Evolutionary conservation across 2,797 vertebrate genomes (phyloP).

Genomic region (Lithobates pipiens): DNA sequence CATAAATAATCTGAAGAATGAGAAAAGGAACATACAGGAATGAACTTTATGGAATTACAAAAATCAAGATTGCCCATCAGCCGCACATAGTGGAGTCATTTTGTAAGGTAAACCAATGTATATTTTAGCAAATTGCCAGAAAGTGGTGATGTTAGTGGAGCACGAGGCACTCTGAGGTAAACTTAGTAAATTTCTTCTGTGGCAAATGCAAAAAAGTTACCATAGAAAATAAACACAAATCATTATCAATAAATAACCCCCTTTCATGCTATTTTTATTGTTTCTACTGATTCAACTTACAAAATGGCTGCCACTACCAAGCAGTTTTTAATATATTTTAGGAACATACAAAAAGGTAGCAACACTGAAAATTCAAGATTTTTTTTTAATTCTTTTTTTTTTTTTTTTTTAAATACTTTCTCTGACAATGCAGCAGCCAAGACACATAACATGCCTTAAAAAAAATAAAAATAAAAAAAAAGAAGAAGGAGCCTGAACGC

Average conservation of each 20-base stretch:
- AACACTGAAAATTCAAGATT: conserved; percentile 71
- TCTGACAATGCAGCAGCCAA: conserved; percentile 82
- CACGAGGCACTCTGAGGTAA: background rate
- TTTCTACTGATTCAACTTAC: background rate
- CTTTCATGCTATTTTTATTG: background rate
- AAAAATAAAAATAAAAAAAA: too few species aligned
- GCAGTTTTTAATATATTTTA: conserved; percentile 37
- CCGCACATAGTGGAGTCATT: background rate
- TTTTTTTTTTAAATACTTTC: conserved; percentile 64
- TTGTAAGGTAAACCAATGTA: conserved; percentile 36
- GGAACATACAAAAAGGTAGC: conserved; percentile 69
- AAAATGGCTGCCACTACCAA: background rate
- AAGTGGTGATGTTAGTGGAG: background rate
- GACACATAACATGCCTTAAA: conserved; percentile 76
- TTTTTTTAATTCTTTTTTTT: conserved; percentile 55
- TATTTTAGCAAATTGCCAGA: too few species aligned
- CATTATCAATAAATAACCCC: background rate
- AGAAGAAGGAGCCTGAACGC: conserved; percentile 86
- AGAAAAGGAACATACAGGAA: conserved; percentile 69
- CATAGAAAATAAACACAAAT: background rate
- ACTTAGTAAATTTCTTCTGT: background rate
- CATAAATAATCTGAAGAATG: conserved; percentile 75
- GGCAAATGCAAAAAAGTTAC: background rate
- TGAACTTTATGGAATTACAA: conserved; percentile 56
- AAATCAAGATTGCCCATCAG: conserved; percentile 28